Evolutionary conservation across 1,140 invertebrate genomes (phyloP).

Genomic region (Charaxes varanes): DNA sequence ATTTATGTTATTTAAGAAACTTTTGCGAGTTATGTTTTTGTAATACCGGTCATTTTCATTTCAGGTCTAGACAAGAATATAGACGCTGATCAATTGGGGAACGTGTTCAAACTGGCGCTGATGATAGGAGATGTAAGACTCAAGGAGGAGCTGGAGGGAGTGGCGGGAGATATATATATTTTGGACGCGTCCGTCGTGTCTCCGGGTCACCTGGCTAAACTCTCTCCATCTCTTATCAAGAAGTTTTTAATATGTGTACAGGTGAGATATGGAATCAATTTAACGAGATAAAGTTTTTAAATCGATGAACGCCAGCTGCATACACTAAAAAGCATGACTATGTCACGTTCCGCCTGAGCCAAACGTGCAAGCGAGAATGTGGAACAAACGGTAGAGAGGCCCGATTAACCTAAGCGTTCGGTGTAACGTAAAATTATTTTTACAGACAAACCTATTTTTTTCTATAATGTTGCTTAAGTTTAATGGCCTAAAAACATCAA

Average conservation of each 20-base stretch:
- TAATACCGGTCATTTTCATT: too few relatives aligned
- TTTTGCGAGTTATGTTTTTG: too few relatives aligned
- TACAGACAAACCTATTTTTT: neutral
- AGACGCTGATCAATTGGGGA: conserved; percentile 55
- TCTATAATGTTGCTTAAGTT: too few relatives aligned
- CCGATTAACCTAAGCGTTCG: too few relatives aligned
- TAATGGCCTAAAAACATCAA: too few relatives aligned
- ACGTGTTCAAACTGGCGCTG: conserved; percentile 83
- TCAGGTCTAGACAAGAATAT: conserved; percentile 56
- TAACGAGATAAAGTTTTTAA: neutral
- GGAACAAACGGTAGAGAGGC: too few relatives aligned
- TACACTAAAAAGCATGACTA: neutral
- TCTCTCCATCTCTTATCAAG: conserved; percentile 83
- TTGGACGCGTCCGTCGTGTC: conserved; percentile 83
- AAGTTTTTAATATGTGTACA: conserved; percentile 88
- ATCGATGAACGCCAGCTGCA: neutral
- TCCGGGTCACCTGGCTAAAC: conserved; percentile 82
- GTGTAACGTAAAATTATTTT: neutral
- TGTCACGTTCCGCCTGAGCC: too few relatives aligned
- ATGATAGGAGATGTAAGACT: conserved; percentile 89
- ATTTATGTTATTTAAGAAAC: too few relatives aligned
- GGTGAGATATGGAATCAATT: conserved; percentile 37
- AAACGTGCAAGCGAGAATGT: too few relatives aligned
- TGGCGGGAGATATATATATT: conserved; percentile 87
- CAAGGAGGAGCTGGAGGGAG: conserved; percentile 82